A percentile compares a stretch with the other conserved stretches of the same genome.
These are phyloP conservation scores for Heliconius cydno DNA, from an alignment of 2,888 invertebrate species.

Conservation along the genomic window DNA sequence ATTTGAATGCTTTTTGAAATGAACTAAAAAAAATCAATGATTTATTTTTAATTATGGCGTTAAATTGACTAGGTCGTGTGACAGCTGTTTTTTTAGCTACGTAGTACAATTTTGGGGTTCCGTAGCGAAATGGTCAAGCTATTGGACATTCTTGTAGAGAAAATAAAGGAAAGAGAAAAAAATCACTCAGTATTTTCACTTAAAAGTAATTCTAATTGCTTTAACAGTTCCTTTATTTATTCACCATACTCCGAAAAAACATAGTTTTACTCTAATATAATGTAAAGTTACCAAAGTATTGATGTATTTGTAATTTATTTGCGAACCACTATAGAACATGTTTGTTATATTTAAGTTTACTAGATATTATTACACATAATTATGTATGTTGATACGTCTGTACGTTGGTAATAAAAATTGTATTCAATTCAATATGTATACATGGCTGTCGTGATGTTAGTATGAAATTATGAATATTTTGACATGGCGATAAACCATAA, in stretches of 20 bases:
- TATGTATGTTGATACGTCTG: slow-evolving; percentile 6
- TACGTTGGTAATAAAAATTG: slow-evolving; percentile 6
- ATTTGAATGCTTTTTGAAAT: slow-evolving; percentile 50
- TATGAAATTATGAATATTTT: slow-evolving; percentile 14
- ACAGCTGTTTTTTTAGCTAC: slow-evolving; percentile 49
- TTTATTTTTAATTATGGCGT: slow-evolving; percentile 43
- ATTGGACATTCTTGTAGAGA: slow-evolving; percentile 27
- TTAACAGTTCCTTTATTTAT: slow-evolving; percentile 45
- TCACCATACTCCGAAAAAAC: slow-evolving; percentile 51
- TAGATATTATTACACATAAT: slow-evolving; percentile 3
- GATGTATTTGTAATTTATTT: slow-evolving; percentile 49
- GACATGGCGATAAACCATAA: slow-evolving; percentile 57
- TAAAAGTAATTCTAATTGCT: slow-evolving; percentile 26
- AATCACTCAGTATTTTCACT: slow-evolving; percentile 4
- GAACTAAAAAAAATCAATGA: slow-evolving; percentile 46
- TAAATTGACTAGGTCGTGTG: slow-evolving; percentile 72
- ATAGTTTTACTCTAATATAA: slow-evolving; percentile 68
- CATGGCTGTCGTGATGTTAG: not conserved
- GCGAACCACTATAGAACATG: slow-evolving; percentile 19
- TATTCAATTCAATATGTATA: slow-evolving; percentile 1
- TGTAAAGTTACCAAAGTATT: slow-evolving; percentile 79
- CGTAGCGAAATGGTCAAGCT: slow-evolving; percentile 35
- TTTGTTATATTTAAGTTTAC: slow-evolving; percentile 2
- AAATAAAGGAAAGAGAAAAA: not conserved
- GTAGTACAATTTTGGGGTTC: slow-evolving; percentile 28